A percentile compares a stretch with the other conserved stretches of the same genome.
phyloP scores from a whole-genome alignment of 2,113 vertebrate species.

The Apeltes quadracus region DNA sequence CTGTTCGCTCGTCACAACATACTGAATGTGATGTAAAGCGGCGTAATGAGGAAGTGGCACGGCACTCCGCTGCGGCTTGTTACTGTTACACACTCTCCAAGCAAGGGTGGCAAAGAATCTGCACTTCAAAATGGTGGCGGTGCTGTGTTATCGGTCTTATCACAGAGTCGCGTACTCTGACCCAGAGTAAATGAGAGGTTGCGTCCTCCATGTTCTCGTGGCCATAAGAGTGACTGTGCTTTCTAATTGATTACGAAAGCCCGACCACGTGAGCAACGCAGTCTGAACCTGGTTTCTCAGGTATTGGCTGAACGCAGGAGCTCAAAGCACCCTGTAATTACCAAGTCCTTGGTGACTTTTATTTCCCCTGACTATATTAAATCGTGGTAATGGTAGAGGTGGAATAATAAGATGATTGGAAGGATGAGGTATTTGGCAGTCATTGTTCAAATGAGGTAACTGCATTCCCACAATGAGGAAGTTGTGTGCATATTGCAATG shows the following conservation, averaged over 20 bases:
- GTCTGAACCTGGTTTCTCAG: conserved; percentile 37
- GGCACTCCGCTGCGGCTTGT: conserved; percentile 14
- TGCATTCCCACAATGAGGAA: background rate
- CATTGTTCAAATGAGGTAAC: conserved; percentile 17
- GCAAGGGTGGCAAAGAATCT: conserved; percentile 18
- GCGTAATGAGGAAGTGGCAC: background rate
- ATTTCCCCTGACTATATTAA: conserved; percentile 35
- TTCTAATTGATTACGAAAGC: conserved; percentile 57
- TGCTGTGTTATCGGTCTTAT: conserved; percentile 70
- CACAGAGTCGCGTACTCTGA: conserved; percentile 70
- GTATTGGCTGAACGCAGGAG: conserved; percentile 18
- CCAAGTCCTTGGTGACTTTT: conserved; percentile 28
- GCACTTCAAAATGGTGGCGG: conserved; percentile 56
- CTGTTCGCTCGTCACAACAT: background rate
- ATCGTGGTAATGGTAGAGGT: conserved; percentile 9
- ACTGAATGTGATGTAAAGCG: conserved; percentile 6
- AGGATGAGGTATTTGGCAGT: conserved; percentile 22
- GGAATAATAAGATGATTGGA: conserved; percentile 31
- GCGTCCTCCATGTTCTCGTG: conserved; percentile 48
- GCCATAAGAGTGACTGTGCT: conserved; percentile 27
- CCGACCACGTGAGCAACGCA: conserved; percentile 41
- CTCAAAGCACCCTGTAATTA: conserved; percentile 30
- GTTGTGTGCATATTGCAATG: background rate
- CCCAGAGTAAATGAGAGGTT: conserved; percentile 62
- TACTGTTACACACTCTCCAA: background rate